Base-by-base conservation (phyloP, 64 coral and sea anemone species). In the Montipora capricornis region DNA sequence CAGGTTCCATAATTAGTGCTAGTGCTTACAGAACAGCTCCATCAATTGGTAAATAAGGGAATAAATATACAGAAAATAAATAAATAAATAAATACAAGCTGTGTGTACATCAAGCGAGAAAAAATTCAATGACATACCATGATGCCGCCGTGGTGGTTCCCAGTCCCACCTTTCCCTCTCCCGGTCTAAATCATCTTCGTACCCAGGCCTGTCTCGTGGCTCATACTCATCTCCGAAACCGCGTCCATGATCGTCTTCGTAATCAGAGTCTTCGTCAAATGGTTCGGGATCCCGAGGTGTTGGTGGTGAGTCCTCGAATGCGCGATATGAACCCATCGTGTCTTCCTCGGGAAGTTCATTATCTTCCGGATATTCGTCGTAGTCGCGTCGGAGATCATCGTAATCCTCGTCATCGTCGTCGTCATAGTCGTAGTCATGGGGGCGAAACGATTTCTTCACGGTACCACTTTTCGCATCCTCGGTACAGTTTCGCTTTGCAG, bases 351-450 rank as follows among this genome's bases (percentile, higher is more conserved):
- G 17, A 73, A 86, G 51, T 9, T 86, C 82, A 19, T 86, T 64
- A 8, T 71, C 82, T 8, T 86, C 82, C 16, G 82, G 45, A 13
- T 44, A 2, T 62, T 84, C 58, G 17, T 50, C 82, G 66, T 86
- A 20, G 19, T 86, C 66, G 64, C 16, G 5, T 78, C 76, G 45
- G 12, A 8, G 29, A 82, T 82, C 80, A 64, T 82, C 62, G 46
- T 86, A 68, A 48, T 86, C 62, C n/a, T 86, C 82, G n/a, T 86
- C 82, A 15, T 86, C 82, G 8, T 86, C 62, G 9, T 86, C 82
- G n/a, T 86, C 82, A 15, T 86, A 66, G 12, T 86, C 66, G 19
- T 71, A 73, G 20, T 85, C 64, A 49, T 71, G 15, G 29, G 82
- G 82, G 49, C 82, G 62, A 49, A 86, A 86, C 46, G 82, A 86